Base-by-base conservation (phyloP, 2,113 vertebrate species). In the Euleptes europaea region DNA sequence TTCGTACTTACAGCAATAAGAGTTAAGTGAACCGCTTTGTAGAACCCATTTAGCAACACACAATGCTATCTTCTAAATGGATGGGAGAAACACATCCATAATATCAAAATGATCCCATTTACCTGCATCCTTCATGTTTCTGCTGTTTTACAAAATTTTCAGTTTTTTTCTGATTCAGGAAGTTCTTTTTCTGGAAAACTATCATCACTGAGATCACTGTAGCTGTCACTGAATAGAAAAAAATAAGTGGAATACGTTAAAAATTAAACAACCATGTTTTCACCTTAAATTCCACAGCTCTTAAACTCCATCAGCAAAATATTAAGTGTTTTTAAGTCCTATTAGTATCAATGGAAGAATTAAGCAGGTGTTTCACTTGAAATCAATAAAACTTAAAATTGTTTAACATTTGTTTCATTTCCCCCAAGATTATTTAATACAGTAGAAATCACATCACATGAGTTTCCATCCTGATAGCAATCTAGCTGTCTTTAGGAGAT, bases 141-240 rank as follows among this genome's bases (percentile, higher is more conserved):
- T 72, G 51, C 5, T 82, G 72, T 89, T 85, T 69, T 4, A 23
- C 4, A 80, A 71, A 80, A 21, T 44, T 54, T 90, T 96, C 91
- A 96, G 78, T 72, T 94, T 71, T 86, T 84, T 85, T 95, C 94
- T 90, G 95, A 79, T 75, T 91, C 93, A 71, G 91, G 78, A 84
- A 93, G 88, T 65, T 93, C 94, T 84, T 94, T 92, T 82, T 95
- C 96, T 75, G 92, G 93, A 86, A 94, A 95, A 88, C 91, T 94
- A 84, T 96, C 95, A 88, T 96, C 95, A 0, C 95, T 96, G 84
- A 94, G 75, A 77, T 96, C 95, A 31, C 95, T 96, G 91, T 93
- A 96, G 86, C 91, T 94, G 85, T 96, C 96, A 81, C 96, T 97
- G 91, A 49, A 92, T 71, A 83, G 78, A 89, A 95, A 95, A 40